Evolutionary conservation across 2,113 vertebrate species (phyloP), one percentile per base, ranked within the genome.

Genomic region (Phylloscopus whistleri): DNA sequence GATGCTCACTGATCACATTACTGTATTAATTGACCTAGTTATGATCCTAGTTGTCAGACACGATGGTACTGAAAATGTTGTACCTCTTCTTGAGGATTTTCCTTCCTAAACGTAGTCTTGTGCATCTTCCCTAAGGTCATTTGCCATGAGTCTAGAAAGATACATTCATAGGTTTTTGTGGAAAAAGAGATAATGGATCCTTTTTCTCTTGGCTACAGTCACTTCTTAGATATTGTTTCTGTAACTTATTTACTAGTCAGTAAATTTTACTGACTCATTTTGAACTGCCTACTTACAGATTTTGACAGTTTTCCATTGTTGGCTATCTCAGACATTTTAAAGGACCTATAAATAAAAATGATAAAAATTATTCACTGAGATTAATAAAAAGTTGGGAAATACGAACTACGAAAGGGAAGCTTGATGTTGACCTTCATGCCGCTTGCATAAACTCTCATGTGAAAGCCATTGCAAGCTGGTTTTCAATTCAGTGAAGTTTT

Each of bases 21-120:
- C 68, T 58, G 11, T 83, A 53, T 77, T 95, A 95, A 59, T 76
- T 95, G 73, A 70, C 77, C 77, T 77, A 41, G 81, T 91, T 94
- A 82, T 66, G 64, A 59, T 62, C 55, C 33, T 35, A 33, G 28
- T 62, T n/a, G 33, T 89, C 62, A 67, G 41, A 49, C 53, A 59
- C 48, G 33, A 33, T 67, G 11, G 43, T 63, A 46, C 22, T 66
- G 53, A 64, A 74, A 76, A 41, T 18, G 7, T 19, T 62, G 15
- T 43, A 24, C 10, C 48, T 64, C 21, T 68, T 85, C 67, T 48
- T 77, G 22, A n/a, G 14, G 33, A 19, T 69, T 90, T 92, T 87
- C 30, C 7, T 56, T 86, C 62, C 53, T 73, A n/a, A 68, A 41
- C 0, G 0, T 72, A 4, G 16, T 60, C 4, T 16, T 70, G 14